Base-by-base conservation (phyloP, 2,888 invertebrate genomes). In the Diogma glabrata region DNA sequence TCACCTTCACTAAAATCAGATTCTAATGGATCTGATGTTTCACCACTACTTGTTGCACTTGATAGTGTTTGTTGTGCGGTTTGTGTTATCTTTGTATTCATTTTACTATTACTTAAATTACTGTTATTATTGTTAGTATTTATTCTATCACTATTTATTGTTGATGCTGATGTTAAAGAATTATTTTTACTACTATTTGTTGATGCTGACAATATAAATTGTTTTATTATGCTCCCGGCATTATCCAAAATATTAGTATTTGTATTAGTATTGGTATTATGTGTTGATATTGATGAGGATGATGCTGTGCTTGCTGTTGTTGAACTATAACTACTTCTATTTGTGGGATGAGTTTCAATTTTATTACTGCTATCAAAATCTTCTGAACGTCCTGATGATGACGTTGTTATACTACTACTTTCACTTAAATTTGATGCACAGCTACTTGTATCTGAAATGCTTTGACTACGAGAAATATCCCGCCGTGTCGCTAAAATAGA, bases 21-120 rank as follows among this genome's bases (percentile, higher is more conserved):
- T 55, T 68, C 68, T 17, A 67, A 53, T 7, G 66, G 67, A 64
- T 68, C 69, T 53, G 68, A 69, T 16, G 67, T 67, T 56, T 67
- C 68, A 57, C 65, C 66, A 17, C 50, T 55, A 6, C 65, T 64
- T 20, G 26, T 26, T 16, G 19, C 10, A 6, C 30, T 33, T 48
- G 48, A 30, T 14, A 33, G 30, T 4, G 12, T 9, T n/a, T 20
- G 17, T 1, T 17, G 12, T 22, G 20, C 23, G 19, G 43, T 20
- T 45, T 20, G 6, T 23, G 22, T n/a, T 20, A 22, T 14, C 14
- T 46, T 24, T 14, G 26, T 3, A 46, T 24, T 46, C 10, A 24
- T 23, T 10, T 46, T 45, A 22, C 43, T 22, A 22, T 38, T 38
- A 38, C 36, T 36, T 14, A 3, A 19, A 38, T 38, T 17, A 14